Evolutionary conservation across 2,797 vertebrate species (phyloP).

Genomic region (Enteromius anoplus): DNA sequence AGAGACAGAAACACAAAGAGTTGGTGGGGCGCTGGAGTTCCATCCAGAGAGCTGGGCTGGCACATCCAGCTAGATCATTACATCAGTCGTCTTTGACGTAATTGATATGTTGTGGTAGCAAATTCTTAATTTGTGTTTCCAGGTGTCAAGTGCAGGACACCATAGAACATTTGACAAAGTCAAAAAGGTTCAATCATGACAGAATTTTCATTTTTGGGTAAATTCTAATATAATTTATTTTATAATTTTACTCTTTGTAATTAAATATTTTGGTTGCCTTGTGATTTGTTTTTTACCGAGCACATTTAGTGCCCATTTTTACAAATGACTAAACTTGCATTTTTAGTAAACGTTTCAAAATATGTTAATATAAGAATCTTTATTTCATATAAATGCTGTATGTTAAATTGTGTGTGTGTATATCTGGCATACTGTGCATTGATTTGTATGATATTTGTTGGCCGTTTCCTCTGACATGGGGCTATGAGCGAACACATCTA

Average conservation of each 20-base stretch:
- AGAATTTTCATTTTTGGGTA: neutral
- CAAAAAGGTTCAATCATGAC: neutral
- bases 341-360: constrained; percentile 54
- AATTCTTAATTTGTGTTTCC: neutral
- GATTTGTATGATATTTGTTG: neutral
- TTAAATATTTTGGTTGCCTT: constrained; percentile 67
- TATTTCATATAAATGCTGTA: neutral
- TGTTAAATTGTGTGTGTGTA: constrained; percentile 9
- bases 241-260: constrained; percentile 77
- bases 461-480: neutral
- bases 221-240: constrained; percentile 64
- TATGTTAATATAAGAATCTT: constrained; percentile 3
- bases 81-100: neutral
- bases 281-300: constrained; percentile 70
- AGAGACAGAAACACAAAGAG: too few relatives aligned
- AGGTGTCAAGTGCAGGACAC: neutral
- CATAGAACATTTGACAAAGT: too few relatives aligned
- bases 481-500: neutral
- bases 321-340: constrained; percentile 70
- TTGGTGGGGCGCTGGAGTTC: too few relatives aligned
- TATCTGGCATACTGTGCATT: neutral
- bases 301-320: constrained; percentile 80
- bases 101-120: neutral
- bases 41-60: too few relatives aligned
- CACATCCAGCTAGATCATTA: neutral